Percentiles rank a stretch among this genome's conserved stretches.
Conservation (phyloP, 2,888 invertebrate species). For the Rhodophaea formosa region DNA sequence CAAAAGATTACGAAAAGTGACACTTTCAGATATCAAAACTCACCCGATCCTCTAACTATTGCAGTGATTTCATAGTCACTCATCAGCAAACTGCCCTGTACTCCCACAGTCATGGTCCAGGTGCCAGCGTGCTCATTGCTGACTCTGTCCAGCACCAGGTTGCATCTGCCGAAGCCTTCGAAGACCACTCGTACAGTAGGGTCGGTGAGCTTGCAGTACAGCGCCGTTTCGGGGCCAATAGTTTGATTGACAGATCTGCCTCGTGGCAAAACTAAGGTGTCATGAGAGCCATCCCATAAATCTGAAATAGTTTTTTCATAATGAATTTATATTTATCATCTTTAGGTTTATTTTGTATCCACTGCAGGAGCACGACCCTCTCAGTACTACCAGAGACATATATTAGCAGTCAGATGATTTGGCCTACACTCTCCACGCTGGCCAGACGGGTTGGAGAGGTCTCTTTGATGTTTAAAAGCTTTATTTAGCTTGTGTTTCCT, state of each 20-base stretch:
- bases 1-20: too few species aligned
- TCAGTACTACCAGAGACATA: too few species aligned
- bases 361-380: too few species aligned
- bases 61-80: conserved; percentile 39
- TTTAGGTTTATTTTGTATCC: neutral
- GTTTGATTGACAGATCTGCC: conserved; percentile 39
- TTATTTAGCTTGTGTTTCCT: too few species aligned
- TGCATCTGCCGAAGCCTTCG: conserved; percentile 59
- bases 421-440: too few species aligned
- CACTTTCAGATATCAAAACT: conserved; percentile 17
- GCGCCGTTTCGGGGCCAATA: conserved; percentile 53
- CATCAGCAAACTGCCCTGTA: conserved; percentile 46
- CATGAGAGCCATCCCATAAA: conserved; percentile 11
- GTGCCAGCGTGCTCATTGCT: conserved; percentile 44
- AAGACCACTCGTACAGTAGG: conserved; percentile 38
- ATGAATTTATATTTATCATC: neutral
- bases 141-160: conserved; percentile 45
- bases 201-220: conserved; percentile 55
- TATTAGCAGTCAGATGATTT: too few species aligned
- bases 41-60: conserved; percentile 44
- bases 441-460: too few species aligned
- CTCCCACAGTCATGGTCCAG: conserved; percentile 51
- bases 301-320: conserved; percentile 17
- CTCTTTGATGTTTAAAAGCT: too few species aligned
- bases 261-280: conserved; percentile 30